Percentiles rank a stretch among this genome's conserved stretches.
Evolutionary conservation across 2,797 vertebrate genomes (phyloP).

Genomic region (Takifugu ocellatus): DNA sequence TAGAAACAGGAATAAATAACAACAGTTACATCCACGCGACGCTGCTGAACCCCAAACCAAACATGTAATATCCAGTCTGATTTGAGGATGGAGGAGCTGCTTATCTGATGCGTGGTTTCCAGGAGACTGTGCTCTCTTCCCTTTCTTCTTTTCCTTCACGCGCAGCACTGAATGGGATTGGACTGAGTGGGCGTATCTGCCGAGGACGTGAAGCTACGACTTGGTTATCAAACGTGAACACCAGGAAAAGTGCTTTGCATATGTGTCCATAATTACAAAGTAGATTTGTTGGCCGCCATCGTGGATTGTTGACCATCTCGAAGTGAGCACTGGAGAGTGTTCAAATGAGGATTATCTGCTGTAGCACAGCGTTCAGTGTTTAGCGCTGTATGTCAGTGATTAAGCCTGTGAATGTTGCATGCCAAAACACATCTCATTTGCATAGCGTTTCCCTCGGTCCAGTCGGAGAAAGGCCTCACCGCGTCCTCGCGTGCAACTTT

Average conservation of each 20-base stretch:
- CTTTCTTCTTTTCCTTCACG: conserved; percentile 26
- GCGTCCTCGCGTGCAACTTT: not conserved
- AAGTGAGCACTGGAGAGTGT: conserved; percentile 54
- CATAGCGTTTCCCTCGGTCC: conserved; percentile 26
- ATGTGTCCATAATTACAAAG: conserved; percentile 68
- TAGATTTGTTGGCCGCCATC: conserved; percentile 60
- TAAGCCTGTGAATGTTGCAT: conserved; percentile 54
- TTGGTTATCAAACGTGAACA: conserved; percentile 64
- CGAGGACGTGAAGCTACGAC: conserved; percentile 49
- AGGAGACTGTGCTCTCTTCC: conserved; percentile 39
- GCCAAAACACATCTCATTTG: conserved; percentile 51
- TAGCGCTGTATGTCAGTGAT: conserved; percentile 70
- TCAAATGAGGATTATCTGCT: conserved; percentile 71
- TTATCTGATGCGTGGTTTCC: conserved; percentile 68
- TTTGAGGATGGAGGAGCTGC: conserved; percentile 51
- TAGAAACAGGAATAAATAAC: conserved; percentile 75
- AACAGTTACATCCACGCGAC: conserved; percentile 53
- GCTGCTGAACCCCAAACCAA: conserved; percentile 58
- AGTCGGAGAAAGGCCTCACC: conserved; percentile 25
- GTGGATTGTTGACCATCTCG: conserved; percentile 67
- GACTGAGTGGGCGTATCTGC: conserved; percentile 67
- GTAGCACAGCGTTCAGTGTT: conserved; percentile 61
- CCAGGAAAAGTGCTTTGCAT: conserved; percentile 55
- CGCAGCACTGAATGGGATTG: conserved; percentile 63
- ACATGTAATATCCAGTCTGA: conserved; percentile 67